Evolutionary conservation across 2,797 vertebrate species (phyloP).

Genomic region (Meriones psammophilus): DNA sequence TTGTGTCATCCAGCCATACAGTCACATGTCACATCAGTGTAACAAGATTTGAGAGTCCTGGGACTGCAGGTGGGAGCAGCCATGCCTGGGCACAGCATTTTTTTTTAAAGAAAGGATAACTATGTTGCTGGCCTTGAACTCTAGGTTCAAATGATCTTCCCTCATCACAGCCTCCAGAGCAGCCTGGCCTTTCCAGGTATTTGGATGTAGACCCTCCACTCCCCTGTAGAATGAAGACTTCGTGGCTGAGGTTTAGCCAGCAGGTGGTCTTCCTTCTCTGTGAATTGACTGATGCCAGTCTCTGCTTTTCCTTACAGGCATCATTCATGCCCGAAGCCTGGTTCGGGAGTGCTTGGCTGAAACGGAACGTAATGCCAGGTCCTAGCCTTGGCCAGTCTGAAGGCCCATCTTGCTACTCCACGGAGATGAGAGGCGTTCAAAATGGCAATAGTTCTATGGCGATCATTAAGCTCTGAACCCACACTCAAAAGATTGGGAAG

Average conservation of each 20-base stretch:
- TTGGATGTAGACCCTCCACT: neutral
- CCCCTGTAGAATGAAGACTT: neutral
- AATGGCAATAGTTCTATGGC: slow-evolving; percentile 79
- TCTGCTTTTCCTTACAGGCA: slow-evolving; percentile 90
- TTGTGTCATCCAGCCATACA: neutral
- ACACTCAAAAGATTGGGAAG: slow-evolving; percentile 77
- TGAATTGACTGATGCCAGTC: slow-evolving; percentile 1
- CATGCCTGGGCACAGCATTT: neutral
- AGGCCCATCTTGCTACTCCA: slow-evolving; percentile 54
- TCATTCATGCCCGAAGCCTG: slow-evolving; percentile 97
- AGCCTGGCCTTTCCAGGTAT: neutral
- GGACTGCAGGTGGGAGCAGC: neutral
- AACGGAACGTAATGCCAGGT: slow-evolving; percentile 97
- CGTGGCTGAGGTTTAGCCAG: neutral
- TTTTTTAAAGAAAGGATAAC: neutral
- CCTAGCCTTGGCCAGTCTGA: slow-evolving; percentile 88
- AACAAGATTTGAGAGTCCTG: neutral
- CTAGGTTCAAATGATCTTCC: neutral
- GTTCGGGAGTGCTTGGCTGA: slow-evolving; percentile 99
- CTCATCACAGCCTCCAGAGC: neutral
- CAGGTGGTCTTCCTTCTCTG: neutral
- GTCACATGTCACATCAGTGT: too few relatives aligned
- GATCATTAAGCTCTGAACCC: slow-evolving; percentile 58
- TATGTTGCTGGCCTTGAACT: neutral
- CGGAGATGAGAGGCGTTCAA: slow-evolving; percentile 81